Evolutionary conservation across 1,140 invertebrate species (phyloP).

Genomic region (Epicauta chinensis): DNA sequence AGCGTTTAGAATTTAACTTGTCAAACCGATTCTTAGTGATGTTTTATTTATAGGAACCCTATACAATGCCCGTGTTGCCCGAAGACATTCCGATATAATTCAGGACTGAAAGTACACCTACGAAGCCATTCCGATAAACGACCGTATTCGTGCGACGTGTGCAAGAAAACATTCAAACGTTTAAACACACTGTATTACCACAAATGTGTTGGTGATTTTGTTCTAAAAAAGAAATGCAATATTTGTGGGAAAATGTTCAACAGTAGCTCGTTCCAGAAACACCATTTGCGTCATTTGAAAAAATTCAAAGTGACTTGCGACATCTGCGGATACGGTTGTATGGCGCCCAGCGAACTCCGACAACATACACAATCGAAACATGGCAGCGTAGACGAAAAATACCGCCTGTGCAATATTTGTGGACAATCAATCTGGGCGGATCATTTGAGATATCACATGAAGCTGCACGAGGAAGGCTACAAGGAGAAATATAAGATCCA

Average conservation of each 20-base stretch:
- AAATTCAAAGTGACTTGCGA: too few relatives aligned
- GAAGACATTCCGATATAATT: not conserved
- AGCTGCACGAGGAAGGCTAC: not conserved
- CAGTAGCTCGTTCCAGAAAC: not conserved
- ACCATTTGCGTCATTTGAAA: too few relatives aligned
- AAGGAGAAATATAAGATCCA: not conserved
- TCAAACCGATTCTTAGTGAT: too few relatives aligned
- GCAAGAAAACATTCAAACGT: too few relatives aligned
- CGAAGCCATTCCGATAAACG: too few relatives aligned
- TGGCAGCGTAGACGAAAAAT: not conserved
- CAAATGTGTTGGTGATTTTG: not conserved
- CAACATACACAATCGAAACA: not conserved
- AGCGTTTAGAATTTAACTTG: too few relatives aligned
- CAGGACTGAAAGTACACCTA: constrained; percentile 9
- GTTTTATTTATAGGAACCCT: too few relatives aligned
- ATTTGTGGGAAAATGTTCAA: not conserved
- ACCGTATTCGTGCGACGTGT: too few relatives aligned
- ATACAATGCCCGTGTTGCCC: too few relatives aligned
- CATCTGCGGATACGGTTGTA: too few relatives aligned
- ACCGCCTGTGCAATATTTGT: not conserved
- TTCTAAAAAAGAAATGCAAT: too few relatives aligned
- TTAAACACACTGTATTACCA: constrained; percentile 3
- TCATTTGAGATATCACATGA: not conserved
- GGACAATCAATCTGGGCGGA: constrained; percentile 1
- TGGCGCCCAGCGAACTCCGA: not conserved